These are phyloP conservation scores for Zaprionus nigranus DNA, from an alignment of 1,140 invertebrate genomes.

Conservation along the genomic window DNA sequence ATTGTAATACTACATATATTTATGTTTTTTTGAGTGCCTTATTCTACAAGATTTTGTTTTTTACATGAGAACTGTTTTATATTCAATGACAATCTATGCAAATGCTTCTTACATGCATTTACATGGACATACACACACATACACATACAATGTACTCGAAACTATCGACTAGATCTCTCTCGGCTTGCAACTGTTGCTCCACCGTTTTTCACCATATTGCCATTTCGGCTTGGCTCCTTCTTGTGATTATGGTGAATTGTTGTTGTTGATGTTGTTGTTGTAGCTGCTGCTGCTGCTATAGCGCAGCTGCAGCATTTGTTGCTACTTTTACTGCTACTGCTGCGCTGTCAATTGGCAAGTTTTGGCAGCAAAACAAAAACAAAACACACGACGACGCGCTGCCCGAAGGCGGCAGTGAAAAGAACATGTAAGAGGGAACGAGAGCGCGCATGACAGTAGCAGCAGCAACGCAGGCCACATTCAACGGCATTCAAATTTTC, in stretches of 20 bases:
- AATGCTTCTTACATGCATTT: slow-evolving; percentile 16
- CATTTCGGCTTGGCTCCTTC: slow-evolving; percentile 3
- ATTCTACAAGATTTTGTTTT: background rate
- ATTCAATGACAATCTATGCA: slow-evolving; percentile 29
- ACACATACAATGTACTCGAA: slow-evolving; percentile 1
- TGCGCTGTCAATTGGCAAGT: slow-evolving; percentile 20
- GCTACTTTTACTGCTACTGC: slow-evolving; percentile 35
- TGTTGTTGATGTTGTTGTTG: slow-evolving; percentile 26
- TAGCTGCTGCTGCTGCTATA: slow-evolving; percentile 19
- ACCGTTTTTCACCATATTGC: slow-evolving; percentile 18
- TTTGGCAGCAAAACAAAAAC: slow-evolving; percentile 73
- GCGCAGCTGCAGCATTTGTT: slow-evolving; percentile 3
- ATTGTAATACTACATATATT: slow-evolving; percentile 30
- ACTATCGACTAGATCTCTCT: slow-evolving; percentile 4
- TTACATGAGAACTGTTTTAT: slow-evolving; percentile 3
- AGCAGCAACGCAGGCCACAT: slow-evolving; percentile 23
- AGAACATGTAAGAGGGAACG: slow-evolving; percentile 25
- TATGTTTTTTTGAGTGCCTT: slow-evolving; percentile 21
- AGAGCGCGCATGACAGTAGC: slow-evolving; percentile 62
- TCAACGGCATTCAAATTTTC: slow-evolving; percentile 41
- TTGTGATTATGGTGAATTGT: slow-evolving; percentile 22
- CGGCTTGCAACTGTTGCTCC: slow-evolving; percentile 53
- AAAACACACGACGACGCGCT: slow-evolving; percentile 53
- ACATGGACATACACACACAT: background rate
- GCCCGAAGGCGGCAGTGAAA: slow-evolving; percentile 32